Conservation (phyloP, 2,797 vertebrate species). For the Chelonia mydas region DNA sequence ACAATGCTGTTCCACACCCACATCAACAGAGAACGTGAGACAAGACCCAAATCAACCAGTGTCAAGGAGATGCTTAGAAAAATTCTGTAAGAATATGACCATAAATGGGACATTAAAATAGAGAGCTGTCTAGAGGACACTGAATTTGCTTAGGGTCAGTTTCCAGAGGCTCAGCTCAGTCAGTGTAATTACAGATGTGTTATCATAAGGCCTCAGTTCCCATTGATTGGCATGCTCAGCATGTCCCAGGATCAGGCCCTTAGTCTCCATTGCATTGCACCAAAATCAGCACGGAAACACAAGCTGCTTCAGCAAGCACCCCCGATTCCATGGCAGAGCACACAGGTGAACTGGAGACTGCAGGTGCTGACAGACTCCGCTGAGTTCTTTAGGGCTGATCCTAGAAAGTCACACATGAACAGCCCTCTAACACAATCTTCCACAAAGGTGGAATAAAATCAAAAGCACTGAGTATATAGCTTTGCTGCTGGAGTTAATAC, state of each 20-base stretch:
- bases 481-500: neutral
- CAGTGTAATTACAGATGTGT: rapidly evolving
- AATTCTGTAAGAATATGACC: neutral
- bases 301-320: neutral
- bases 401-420: neutral
- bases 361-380: neutral
- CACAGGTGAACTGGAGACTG: neutral
- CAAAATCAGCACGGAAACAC: neutral
- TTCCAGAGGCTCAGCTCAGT: neutral
- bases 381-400: neutral
- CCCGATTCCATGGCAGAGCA: neutral
- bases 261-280: neutral
- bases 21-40: rapidly evolving
- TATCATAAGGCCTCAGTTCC: neutral
- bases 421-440: neutral
- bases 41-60: neutral
- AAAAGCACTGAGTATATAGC: neutral
- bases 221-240: neutral
- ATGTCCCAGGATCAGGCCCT: neutral
- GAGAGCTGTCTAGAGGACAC: neutral
- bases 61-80: neutral
- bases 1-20: rapidly evolving
- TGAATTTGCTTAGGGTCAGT: neutral
- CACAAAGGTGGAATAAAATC: neutral
- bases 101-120: neutral